Conservation (phyloP, 1,140 invertebrate genomes). For the Pogonomyrmex californicus region DNA sequence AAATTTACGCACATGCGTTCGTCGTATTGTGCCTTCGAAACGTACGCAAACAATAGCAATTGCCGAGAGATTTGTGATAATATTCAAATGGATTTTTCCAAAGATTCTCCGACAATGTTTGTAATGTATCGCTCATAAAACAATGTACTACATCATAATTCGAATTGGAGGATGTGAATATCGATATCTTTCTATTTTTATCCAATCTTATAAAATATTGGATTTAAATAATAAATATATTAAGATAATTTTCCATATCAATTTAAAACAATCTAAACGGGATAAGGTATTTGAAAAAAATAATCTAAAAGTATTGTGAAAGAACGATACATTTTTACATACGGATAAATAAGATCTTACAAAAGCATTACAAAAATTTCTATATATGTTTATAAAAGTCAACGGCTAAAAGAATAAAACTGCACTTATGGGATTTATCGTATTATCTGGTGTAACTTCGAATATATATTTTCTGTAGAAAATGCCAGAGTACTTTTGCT, state of each 20-base stretch:
- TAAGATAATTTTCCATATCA: not conserved
- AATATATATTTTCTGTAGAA: not conserved
- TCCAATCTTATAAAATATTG: not conserved
- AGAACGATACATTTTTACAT: not conserved
- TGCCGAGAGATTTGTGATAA: conserved; percentile 11
- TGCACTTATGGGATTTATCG: conserved; percentile 1
- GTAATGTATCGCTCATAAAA: not conserved
- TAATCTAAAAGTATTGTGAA: not conserved
- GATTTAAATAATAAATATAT: not conserved
- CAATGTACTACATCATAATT: not conserved
- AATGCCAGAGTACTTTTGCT: not conserved
- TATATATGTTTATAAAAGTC: not conserved
- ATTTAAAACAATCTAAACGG: not conserved
- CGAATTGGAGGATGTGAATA: not conserved
- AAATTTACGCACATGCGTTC: conserved; percentile 31
- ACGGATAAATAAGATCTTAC: not conserved
- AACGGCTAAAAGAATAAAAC: not conserved
- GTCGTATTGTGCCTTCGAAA: conserved; percentile 13
- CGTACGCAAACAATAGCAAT: conserved; percentile 2
- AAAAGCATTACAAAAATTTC: not conserved
- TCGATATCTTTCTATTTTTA: not conserved
- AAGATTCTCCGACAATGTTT: not conserved
- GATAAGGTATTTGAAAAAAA: not conserved
- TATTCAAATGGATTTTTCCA: conserved; percentile 3
- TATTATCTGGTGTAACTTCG: not conserved